phyloP scores from a whole-genome alignment of 2,797 vertebrate genomes.

The Lates japonicus region DNA sequence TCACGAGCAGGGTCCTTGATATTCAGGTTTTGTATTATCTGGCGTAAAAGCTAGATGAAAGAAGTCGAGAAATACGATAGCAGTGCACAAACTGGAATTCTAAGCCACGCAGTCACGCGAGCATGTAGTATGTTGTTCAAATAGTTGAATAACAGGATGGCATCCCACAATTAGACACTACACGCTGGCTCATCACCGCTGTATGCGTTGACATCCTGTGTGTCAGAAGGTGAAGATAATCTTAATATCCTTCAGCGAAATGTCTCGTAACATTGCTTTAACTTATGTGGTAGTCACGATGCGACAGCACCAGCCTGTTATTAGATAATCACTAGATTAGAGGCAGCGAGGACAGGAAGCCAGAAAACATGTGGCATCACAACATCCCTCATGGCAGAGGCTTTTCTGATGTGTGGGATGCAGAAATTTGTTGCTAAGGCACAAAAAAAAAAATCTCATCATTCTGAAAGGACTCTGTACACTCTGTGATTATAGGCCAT shows the following conservation, averaged over 20 bases:
- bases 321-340: conserved; percentile 64
- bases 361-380: conserved; percentile 13
- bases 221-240: conserved; percentile 67
- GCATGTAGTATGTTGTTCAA: conserved; percentile 31
- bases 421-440: conserved; percentile 30
- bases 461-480: conserved; percentile 30
- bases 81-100: not conserved
- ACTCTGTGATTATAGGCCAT: conserved; percentile 50
- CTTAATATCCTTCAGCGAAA: conserved; percentile 62
- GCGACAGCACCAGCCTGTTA: conserved; percentile 37
- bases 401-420: conserved; percentile 6
- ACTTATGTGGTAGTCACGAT: conserved; percentile 41
- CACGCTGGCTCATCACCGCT: conserved; percentile 33
- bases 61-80: not conserved
- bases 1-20: not conserved
- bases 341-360: conserved; percentile 21
- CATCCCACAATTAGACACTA: conserved; percentile 45
- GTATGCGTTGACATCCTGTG: conserved; percentile 38
- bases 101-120: conserved; percentile 16
- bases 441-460: conserved; percentile 31
- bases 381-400: conserved; percentile 6
- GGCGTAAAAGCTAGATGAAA: not conserved
- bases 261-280: conserved; percentile 70
- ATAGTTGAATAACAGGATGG: conserved; percentile 30
- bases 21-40: not conserved